Base-by-base conservation (phyloP, 2,113 vertebrate species). In the Psephotus haematonotus region DNA sequence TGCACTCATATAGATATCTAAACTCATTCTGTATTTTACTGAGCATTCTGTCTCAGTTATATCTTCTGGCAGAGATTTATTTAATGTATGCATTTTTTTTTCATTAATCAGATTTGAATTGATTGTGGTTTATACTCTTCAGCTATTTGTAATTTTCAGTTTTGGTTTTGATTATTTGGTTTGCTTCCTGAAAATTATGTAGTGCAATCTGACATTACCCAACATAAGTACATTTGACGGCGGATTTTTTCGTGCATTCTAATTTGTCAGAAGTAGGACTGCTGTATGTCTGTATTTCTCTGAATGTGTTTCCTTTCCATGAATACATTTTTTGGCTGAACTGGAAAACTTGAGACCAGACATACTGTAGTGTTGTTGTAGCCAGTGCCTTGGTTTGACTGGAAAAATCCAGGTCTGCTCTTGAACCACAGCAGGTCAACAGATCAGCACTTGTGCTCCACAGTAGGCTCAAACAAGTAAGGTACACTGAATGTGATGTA, bases 201-300 rank as follows among this genome's bases (percentile, higher is more conserved):
- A 7, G 24, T 2, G 0, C 7, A 46, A 4, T 46, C 52, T 65
- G 14, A 28, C 5, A 2, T 41, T 81, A 13, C 25, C 11, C 9
- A 31, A 17, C 3, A n/a, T 50, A 83, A 47, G 3, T 12, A 46
- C 2, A 2, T 53, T 67, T 46, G 49, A 43, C 81, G 31, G 17
- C 11, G n/a, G 5, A 4, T 22, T 59, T 35, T 19, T 50, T 19
- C 27, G 13, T 49, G 7, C 0, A 1, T 59, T 53, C n/a, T 28
- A 44, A 6, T 78, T 91, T 55, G 43, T 13, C 50, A 78, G 76
- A 52, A 33, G 43, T 3, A 46, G 28, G 28, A 31, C 22, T 44
- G 29, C 24, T 62, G 11, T 22, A 31, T 59, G 9, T 62, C 28
- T n/a, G 3, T 75, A 11, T 68, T 93, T 64, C 35, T 33, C 3